phyloP scores from a whole-genome alignment of 2,797 vertebrate genomes.

The Alca torda region DNA sequence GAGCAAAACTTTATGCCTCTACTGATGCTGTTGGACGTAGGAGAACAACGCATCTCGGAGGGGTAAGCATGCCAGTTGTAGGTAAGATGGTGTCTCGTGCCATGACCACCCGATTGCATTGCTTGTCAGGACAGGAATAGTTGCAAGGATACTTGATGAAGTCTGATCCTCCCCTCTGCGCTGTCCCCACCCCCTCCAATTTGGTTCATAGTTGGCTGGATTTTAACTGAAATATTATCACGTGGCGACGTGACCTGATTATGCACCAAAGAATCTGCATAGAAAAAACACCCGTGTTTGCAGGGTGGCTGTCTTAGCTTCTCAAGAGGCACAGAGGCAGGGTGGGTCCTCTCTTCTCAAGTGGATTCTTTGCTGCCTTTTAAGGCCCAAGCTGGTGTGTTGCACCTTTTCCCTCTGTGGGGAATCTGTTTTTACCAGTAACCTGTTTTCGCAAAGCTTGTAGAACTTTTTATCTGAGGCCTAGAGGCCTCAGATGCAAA shows the following conservation, averaged over 20 bases:
- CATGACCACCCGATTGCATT: too few species aligned
- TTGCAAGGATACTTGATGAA: background rate
- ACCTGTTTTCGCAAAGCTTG: background rate
- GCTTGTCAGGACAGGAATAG: background rate
- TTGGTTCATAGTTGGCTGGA: background rate
- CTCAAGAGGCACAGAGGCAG: background rate
- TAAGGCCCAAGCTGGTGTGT: background rate
- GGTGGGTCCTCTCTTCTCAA: background rate
- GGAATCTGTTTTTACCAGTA: background rate
- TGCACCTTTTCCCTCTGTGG: background rate
- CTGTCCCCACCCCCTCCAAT: background rate
- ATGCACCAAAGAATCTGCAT: background rate
- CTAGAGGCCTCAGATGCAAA: background rate
- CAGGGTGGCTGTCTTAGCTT: background rate
- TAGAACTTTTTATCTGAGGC: background rate
- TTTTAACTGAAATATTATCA: rapidly evolving
- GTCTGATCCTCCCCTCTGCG: background rate
- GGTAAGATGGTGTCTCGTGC: rapidly evolving
- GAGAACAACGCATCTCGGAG: conserved; percentile 71
- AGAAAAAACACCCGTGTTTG: background rate
- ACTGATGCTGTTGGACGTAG: conserved; percentile 76
- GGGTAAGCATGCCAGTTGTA: conserved; percentile 58
- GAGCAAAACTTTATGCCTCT: conserved; percentile 81
- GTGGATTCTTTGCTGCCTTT: background rate
- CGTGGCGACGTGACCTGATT: background rate